Evolutionary conservation across 2,888 invertebrate species (phyloP).

Genomic region (Galeruca laticollis): DNA sequence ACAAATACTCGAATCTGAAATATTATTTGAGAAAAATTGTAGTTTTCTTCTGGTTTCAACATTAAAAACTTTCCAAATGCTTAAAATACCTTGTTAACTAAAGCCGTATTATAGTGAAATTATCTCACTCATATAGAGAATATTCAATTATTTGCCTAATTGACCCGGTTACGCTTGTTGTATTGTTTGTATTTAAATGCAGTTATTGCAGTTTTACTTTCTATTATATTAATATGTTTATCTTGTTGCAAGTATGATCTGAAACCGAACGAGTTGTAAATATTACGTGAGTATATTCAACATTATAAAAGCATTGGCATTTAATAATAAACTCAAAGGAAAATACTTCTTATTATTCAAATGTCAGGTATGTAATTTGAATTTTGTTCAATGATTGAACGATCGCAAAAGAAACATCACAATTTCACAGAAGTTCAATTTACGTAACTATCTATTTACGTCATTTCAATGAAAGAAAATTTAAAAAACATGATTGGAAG

Average conservation of each 20-base stretch:
- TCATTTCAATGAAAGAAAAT: not conserved
- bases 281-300: not conserved
- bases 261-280: not conserved
- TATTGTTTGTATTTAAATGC: constrained; percentile 4
- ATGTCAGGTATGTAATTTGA: not conserved
- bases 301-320: not conserved
- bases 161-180: constrained; percentile 1
- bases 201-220: constrained; percentile 1
- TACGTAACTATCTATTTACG: not conserved
- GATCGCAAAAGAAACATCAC: not conserved
- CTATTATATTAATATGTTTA: constrained; percentile 10
- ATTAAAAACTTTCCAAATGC: not conserved
- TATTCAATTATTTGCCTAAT: constrained; percentile 3
- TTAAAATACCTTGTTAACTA: not conserved
- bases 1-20: no score
- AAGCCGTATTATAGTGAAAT: not conserved
- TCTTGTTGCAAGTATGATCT: not conserved
- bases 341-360: not conserved
- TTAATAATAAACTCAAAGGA: not conserved
- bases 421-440: not conserved
- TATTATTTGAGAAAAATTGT: no score
- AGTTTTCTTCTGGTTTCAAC: not conserved
- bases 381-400: not conserved
- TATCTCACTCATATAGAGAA: not conserved
- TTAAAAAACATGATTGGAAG: not conserved